These are phyloP conservation scores for Oryctolagus cuniculus DNA, from an alignment of 2,113 vertebrate species.

Conservation along the genomic window mOryCun1.1 NC_091448.1:36190501-36191000, in stretches of 20 bases:
- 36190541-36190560: constrained; percentile 76
- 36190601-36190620: constrained; percentile 43
- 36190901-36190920: neutral
- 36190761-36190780: neutral
- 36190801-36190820: neutral
- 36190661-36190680: constrained; percentile 76
- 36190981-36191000: neutral
- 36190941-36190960: neutral
- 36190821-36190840: neutral
- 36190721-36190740: constrained; percentile 15
- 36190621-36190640: constrained; percentile 79
- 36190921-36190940: neutral
- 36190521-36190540: constrained; percentile 44
- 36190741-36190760: neutral
- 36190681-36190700: constrained; percentile 72
- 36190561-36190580: constrained; percentile 71
- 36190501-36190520: constrained; percentile 48
- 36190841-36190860: neutral
- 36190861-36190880: neutral
- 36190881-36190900: neutral
- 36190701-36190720: constrained; percentile 43
- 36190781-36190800: neutral
- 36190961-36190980: neutral
- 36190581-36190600: constrained; percentile 67
- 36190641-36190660: constrained; percentile 76